Conservation (phyloP, 2,113 vertebrate species). For the Pachycephala philippinensis region DNA sequence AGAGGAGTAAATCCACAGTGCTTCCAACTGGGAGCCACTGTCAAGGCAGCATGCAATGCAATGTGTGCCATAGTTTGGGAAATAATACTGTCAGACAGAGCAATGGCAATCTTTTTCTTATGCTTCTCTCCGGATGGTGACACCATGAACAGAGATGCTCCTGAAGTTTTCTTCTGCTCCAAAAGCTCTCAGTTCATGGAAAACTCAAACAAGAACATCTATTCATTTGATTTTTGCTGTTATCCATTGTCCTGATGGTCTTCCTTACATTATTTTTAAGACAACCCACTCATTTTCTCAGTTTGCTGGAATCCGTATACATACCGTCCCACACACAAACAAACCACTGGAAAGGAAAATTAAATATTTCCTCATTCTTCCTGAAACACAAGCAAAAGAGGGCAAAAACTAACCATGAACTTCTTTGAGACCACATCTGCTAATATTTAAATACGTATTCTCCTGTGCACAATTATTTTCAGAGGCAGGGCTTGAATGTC, state of each 20-base stretch:
- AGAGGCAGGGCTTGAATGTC: not conserved
- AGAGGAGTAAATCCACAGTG: accelerated
- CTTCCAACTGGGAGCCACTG: not conserved
- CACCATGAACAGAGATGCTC: not conserved
- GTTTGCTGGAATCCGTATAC: not conserved
- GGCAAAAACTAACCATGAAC: not conserved
- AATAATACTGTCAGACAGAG: not conserved
- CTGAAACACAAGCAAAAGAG: not conserved
- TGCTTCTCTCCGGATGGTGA: not conserved
- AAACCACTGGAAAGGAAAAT: not conserved
- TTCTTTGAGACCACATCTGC: not conserved
- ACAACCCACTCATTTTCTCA: not conserved
- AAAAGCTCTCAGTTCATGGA: not conserved
- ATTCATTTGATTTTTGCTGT: not conserved
- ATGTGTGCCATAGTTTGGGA: not conserved
- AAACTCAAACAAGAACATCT: not conserved
- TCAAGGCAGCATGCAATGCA: not conserved
- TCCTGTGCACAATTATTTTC: not conserved
- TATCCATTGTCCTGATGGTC: not conserved
- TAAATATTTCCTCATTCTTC: not conserved
- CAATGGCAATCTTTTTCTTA: not conserved
- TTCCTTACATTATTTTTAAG: not conserved
- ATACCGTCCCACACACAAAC: accelerated
- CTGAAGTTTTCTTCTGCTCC: not conserved
- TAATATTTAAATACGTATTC: not conserved